A percentile compares a stretch with the other conserved stretches of the same genome.
Conservation (phyloP, 1,140 invertebrate genomes). For the Musca domestica region DNA sequence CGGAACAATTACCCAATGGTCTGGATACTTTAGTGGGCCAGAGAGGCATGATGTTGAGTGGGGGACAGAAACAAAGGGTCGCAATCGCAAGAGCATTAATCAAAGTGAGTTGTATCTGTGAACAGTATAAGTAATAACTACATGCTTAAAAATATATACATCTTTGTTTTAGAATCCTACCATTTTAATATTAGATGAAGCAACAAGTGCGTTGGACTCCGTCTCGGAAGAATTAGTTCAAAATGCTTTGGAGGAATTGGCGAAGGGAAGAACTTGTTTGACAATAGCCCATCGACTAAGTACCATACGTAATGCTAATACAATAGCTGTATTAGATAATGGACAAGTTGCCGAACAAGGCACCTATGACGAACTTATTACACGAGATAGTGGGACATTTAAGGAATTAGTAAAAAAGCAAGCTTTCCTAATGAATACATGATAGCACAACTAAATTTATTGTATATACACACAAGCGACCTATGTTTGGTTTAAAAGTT, state of each 20-base stretch:
- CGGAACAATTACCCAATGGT: constrained; percentile 67
- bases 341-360: constrained; percentile 83
- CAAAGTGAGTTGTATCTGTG: constrained; percentile 59
- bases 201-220: constrained; percentile 88
- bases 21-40: constrained; percentile 80
- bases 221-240: constrained; percentile 88
- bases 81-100: constrained; percentile 89
- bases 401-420: constrained; percentile 68
- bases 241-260: constrained; percentile 78
- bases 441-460: neutral
- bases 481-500: constrained; percentile 2
- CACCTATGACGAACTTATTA: constrained; percentile 70
- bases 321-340: constrained; percentile 84
- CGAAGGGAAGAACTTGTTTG: constrained; percentile 81
- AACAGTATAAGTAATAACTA: neutral
- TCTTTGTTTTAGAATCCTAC: constrained; percentile 72
- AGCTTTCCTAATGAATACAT: constrained; percentile 54
- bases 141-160: too few relatives aligned
- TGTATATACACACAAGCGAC: too few relatives aligned
- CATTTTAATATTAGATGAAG: constrained; percentile 84
- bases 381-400: constrained; percentile 60
- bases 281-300: constrained; percentile 92
- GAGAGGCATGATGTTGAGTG: constrained; percentile 76
- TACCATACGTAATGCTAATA: constrained; percentile 86
- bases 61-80: constrained; percentile 83